These are phyloP conservation scores for Steinernema hermaphroditum DNA, from an alignment of 2,888 invertebrate species.

Conservation along the genomic window DNA sequence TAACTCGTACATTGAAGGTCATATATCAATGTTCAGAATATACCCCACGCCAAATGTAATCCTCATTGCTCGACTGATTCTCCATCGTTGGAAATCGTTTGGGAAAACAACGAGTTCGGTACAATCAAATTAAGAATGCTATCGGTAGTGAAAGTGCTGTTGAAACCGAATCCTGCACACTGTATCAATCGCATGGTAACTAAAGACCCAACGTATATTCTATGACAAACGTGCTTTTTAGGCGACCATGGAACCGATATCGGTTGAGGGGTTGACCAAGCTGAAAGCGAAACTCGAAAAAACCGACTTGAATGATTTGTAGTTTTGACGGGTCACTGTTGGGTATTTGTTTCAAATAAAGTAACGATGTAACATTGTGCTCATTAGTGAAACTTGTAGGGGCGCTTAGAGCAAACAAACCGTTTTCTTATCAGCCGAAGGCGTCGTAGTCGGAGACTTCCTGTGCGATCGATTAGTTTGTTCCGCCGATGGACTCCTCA, in stretches of 20 bases:
- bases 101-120: conserved; percentile 4
- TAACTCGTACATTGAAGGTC: background rate
- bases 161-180: background rate
- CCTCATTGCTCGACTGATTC: background rate
- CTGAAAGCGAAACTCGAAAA: background rate
- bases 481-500: background rate
- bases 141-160: background rate
- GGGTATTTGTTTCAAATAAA: too few relatives aligned
- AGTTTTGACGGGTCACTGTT: background rate
- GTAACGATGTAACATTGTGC: too few relatives aligned
- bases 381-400: too few relatives aligned
- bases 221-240: background rate
- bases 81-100: background rate
- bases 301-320: conserved; percentile 5
- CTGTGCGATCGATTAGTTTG: conserved; percentile 1
- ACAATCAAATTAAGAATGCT: background rate
- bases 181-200: background rate
- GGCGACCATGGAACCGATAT: conserved; percentile 2
- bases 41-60: background rate
- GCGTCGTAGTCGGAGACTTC: background rate
- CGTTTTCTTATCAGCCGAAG: background rate
- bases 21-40: conserved; percentile 4
- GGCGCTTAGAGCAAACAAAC: background rate
- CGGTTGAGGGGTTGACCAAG: background rate
- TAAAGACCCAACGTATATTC: background rate